phyloP scores from a whole-genome alignment of 2,888 invertebrate genomes.

The Cyclophora punctaria region DNA sequence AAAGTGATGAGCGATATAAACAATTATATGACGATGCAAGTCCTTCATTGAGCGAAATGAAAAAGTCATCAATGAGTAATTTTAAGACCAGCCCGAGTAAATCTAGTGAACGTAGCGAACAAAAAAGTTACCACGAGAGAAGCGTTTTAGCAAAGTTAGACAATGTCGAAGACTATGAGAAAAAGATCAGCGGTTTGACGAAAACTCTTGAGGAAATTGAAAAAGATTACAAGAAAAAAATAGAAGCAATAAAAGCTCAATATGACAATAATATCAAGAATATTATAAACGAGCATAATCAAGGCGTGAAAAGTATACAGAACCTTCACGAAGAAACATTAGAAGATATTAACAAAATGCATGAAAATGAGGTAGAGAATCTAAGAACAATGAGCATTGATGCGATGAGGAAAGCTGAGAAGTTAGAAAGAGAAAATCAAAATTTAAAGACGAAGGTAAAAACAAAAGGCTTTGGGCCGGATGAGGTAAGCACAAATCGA shows the following conservation, averaged over 20 bases:
- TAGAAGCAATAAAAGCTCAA: slow-evolving; percentile 65
- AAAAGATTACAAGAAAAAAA: slow-evolving; percentile 54
- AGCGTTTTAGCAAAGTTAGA: slow-evolving; percentile 42
- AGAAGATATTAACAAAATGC: slow-evolving; percentile 57
- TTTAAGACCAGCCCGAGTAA: slow-evolving; percentile 20
- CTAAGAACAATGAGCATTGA: slow-evolving; percentile 63
- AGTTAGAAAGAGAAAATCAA: slow-evolving; percentile 53
- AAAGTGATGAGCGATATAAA: slow-evolving; percentile 33
- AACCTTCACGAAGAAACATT: slow-evolving; percentile 69
- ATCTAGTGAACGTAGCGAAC: slow-evolving; percentile 16
- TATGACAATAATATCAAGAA: slow-evolving; percentile 71
- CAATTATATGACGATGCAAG: slow-evolving; percentile 17
- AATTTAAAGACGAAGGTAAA: slow-evolving; percentile 38
- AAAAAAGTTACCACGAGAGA: slow-evolving; percentile 24
- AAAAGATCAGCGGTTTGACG: slow-evolving; percentile 42
- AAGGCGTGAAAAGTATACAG: slow-evolving; percentile 72
- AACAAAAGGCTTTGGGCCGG: slow-evolving; percentile 20
- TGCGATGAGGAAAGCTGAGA: slow-evolving; percentile 59
- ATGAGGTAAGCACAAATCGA: slow-evolving; percentile 33
- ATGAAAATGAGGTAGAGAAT: slow-evolving; percentile 70
- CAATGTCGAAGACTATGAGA: slow-evolving; percentile 38
- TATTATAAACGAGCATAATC: slow-evolving; percentile 69
- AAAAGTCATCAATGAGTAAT: slow-evolving; percentile 20
- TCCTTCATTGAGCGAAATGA: slow-evolving; percentile 17
- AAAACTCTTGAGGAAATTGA: slow-evolving; percentile 46